Base-by-base conservation (phyloP, 2,113 vertebrate species). In the Alectura lathami region DNA sequence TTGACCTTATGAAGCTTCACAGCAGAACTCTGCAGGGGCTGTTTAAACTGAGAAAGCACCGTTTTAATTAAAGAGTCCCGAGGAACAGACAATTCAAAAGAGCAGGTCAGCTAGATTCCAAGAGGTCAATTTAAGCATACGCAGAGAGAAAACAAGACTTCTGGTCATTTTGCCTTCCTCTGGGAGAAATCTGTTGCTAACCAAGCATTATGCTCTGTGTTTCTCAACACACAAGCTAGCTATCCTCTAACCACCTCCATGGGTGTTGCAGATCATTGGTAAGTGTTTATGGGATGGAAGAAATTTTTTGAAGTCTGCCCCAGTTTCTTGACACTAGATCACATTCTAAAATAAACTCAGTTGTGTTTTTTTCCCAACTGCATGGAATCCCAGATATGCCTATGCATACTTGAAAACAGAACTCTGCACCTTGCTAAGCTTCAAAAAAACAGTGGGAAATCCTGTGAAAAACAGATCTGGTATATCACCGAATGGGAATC, bases 11-110 rank as follows among this genome's bases (percentile, higher is more conserved):
- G 95, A 96, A 96, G 95, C 88, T 96, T 93, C 88, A 91, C 92
- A 97, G 95, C 82, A 96, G 92, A 96, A 83, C 93, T 94, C 91
- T 93, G 93, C 93, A 96, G 94, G 93, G 92, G 91, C 91, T 91
- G 81, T 97, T 97, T 95, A 96, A 96, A 95, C 81, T 94, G 91
- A 95, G 95, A 92, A 95, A 97, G 94, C 93, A 95, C 92, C 96
- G 88, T 84, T 97, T 96, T 97, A 97, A 97, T 97, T 96, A 96
- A 95, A 96, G 92, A 91, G 95, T 96, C 94, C 94, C 86, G 82
- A 94, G 78, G 95, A 97, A 95, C 91, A 97, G 94, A 92, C 92
- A 96, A 96, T 78, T 96, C 93, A 92, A 96, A 97, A 91, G 89
- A 95, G 70, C 72, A 88, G 97, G 96, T 95, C 96, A 97, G 81